A percentile compares a stretch with the other conserved stretches of the same genome.
Conservation (phyloP, 2,888 invertebrate species). For the Trichogramma evanescens region DNA sequence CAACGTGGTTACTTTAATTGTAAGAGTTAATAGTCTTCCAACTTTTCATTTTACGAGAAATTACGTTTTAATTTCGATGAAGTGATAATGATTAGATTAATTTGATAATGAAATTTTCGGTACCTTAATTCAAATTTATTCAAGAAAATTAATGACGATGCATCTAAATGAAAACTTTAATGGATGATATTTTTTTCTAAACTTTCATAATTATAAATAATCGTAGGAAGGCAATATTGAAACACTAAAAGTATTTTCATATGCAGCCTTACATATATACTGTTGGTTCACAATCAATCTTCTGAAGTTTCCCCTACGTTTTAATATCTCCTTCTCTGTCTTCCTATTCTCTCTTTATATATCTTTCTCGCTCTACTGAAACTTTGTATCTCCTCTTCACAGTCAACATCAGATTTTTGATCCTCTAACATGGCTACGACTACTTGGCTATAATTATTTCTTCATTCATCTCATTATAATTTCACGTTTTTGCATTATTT, state of each 20-base stretch:
- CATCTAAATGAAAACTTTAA: too few species aligned
- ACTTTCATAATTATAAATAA: background rate
- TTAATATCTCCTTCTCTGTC: background rate
- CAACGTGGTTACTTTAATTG: background rate
- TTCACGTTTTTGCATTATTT: too few species aligned
- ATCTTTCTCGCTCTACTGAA: constrained; percentile 4
- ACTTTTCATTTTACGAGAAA: background rate
- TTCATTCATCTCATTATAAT: too few species aligned
- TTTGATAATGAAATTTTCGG: too few species aligned
- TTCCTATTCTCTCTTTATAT: background rate
- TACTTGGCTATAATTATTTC: too few species aligned
- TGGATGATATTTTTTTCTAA: background rate
- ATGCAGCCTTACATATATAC: background rate
- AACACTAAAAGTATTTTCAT: background rate
- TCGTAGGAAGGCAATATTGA: background rate
- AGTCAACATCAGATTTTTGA: too few species aligned
- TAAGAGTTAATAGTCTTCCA: background rate
- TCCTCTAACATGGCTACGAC: too few species aligned
- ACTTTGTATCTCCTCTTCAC: background rate
- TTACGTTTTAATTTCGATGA: background rate
- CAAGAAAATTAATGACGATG: too few species aligned
- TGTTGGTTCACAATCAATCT: constrained; percentile 4
- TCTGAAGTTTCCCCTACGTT: constrained; percentile 6
- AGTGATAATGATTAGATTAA: too few species aligned
- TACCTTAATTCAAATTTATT: too few species aligned